phyloP scores from a whole-genome alignment of 2,888 invertebrate genomes.

The Pemphredon lugubris region DNA sequence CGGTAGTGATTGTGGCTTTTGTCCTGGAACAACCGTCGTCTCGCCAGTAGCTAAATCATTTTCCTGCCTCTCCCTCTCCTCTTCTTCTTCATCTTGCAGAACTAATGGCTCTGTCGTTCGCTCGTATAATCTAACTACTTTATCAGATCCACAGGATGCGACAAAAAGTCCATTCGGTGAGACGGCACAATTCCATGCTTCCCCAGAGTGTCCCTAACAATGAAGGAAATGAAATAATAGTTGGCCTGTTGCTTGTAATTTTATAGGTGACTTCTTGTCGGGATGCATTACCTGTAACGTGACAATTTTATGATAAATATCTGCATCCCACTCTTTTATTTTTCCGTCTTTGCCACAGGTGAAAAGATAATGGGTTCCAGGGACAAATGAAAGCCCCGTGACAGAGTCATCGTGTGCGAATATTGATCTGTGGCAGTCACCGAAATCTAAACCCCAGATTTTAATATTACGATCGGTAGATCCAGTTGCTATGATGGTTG shows the following conservation, averaged over 20 bases:
- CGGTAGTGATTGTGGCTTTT: conserved; percentile 90
- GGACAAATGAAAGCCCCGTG: conserved; percentile 93
- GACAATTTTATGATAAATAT: conserved; percentile 94
- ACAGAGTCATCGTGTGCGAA: conserved; percentile 98
- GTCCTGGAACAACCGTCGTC: conserved; percentile 86
- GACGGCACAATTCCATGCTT: conserved; percentile 88
- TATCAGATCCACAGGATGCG: conserved; percentile 93
- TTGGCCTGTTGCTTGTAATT: too few species aligned
- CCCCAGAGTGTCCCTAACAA: conserved; percentile 90
- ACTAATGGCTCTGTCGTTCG: conserved; percentile 94
- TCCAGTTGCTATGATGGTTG: conserved; percentile 93
- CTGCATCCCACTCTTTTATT: conserved; percentile 98
- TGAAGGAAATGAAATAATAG: conserved; percentile 3
- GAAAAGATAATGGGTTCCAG: conserved; percentile 96
- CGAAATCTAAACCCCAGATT: conserved; percentile 99
- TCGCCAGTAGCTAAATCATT: conserved; percentile 88
- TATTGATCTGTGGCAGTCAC: conserved; percentile 97
- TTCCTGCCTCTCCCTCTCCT: conserved; percentile 90
- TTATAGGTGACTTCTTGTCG: background rate
- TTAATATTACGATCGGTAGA: conserved; percentile 97
- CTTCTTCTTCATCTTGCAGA: conserved; percentile 94
- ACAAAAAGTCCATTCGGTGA: conserved; percentile 91
- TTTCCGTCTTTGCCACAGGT: conserved; percentile 96
- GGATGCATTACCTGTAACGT: conserved; percentile 86
- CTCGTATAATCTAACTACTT: conserved; percentile 92